Evolutionary conservation across 2,797 vertebrate species (phyloP), one percentile per base, ranked within the genome.

Genomic region (Xenentodon cancila): DNA sequence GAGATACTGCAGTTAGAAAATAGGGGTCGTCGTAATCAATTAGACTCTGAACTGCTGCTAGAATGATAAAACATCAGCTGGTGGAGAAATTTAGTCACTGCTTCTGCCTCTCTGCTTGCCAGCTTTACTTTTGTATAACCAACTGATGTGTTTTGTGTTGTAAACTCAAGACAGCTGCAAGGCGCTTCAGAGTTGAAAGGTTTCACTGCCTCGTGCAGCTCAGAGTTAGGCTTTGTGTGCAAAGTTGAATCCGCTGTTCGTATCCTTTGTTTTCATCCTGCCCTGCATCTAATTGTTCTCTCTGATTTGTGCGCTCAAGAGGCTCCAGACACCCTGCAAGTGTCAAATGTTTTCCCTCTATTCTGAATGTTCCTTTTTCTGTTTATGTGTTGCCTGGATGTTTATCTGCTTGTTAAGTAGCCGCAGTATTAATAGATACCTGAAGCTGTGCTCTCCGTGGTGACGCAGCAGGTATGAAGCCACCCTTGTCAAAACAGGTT

Each of bases 21-120:
- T 68, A 75, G 61, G 76, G 81, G 63, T 81, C 61, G 45, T 21
- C 0, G 27, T 69, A 43, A 84, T 90, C 86, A 86, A 81, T 88
- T 82, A 75, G 65, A 75, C 71, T 69, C 60, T 70, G 60, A 76
- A 73, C 68, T 72, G 76, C 71, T 42, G 71, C 68, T 52, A 4
- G 66, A 83, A 71, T 66, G 47, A 68, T 44, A 55, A 75, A 84
- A 69, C 53, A 69, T 53, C 61, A 5, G 30, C 45, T 11, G 34
- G 48, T 7, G 47, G 40, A 59, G 54, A 64, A 68, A 53, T 52
- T 16, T 40, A 1, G 12, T n/a, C n/a, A 22, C 34, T 7, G 17
- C 32, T 17, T 34, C 21, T 25, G 4, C 43, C 8, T 40, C 16
- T 9, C 37, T 9, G 43, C 4, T 17, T 32, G 6, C 22, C 13